Evolutionary conservation across 2,797 vertebrate genomes (phyloP).

Genomic region (Rhinella marina): DNA sequence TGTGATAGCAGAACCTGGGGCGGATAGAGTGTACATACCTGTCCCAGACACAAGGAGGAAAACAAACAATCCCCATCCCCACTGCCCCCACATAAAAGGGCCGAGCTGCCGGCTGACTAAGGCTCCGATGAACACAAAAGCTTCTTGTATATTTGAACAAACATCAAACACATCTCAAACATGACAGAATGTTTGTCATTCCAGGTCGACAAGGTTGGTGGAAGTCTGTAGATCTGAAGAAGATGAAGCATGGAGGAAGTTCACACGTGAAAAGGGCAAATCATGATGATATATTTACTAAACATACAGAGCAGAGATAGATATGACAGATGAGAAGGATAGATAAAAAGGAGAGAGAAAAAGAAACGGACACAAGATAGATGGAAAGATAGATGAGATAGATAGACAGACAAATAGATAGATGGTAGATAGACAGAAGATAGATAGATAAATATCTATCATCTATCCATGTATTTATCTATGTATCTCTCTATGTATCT

Average conservation of each 20-base stretch:
- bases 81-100: constrained; percentile 21
- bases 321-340: too few species aligned
- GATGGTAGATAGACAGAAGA: too few species aligned
- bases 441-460: not conserved
- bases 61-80: constrained; percentile 19
- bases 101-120: constrained; percentile 26
- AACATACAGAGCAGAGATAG: not conserved
- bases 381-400: not conserved
- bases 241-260: constrained; percentile 8
- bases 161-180: constrained; percentile 44
- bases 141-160: constrained; percentile 24
- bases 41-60: not conserved
- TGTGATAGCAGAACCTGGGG: not conserved
- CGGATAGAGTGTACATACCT: constrained; percentile 23
- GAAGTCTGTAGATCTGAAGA: constrained; percentile 29
- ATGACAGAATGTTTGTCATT: constrained; percentile 38
- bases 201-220: constrained; percentile 33
- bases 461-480: too few species aligned
- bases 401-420: not conserved
- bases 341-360: not conserved
- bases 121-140: constrained; percentile 45
- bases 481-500: too few species aligned
- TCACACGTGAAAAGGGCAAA: constrained; percentile 30
- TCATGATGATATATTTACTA: not conserved
- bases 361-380: not conserved